A percentile compares a stretch with the other conserved stretches of the same genome.
phyloP scores from a whole-genome alignment of 2,888 invertebrate species.

The Tetramorium bicarinatum region DNA sequence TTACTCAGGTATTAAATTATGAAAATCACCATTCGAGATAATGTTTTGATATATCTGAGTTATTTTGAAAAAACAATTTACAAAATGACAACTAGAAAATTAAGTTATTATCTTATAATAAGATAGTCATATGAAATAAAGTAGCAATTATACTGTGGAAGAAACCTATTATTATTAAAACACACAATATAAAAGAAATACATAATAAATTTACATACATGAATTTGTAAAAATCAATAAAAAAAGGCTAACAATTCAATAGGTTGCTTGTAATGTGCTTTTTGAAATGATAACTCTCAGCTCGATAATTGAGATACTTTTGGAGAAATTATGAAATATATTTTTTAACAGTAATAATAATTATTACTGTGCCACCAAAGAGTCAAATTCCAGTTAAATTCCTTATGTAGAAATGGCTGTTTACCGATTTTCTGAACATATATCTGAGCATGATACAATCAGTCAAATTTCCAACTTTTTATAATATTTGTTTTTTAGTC shows the following conservation, averaged over 20 bases:
- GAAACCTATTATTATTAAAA: background rate
- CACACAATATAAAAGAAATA: background rate
- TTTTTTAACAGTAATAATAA: constrained; percentile 5
- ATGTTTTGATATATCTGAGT: background rate
- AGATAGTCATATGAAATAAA: background rate
- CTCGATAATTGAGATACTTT: background rate
- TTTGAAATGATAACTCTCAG: background rate
- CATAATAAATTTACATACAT: background rate
- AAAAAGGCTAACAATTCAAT: background rate
- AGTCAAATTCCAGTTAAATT: background rate
- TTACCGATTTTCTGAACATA: background rate
- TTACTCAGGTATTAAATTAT: background rate
- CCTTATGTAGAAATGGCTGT: background rate
- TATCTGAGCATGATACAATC: background rate
- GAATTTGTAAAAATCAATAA: background rate
- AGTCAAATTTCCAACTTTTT: background rate
- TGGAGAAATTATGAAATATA: background rate
- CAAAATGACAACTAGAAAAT: background rate
- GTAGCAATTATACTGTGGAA: background rate
- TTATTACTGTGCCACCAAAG: background rate
- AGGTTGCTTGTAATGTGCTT: background rate
- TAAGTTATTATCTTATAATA: background rate
- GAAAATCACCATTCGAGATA: too few species aligned
- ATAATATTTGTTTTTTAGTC: background rate
- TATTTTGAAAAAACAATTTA: background rate